Conservation (phyloP, 2,888 invertebrate species). For the Dorcus hopei region DNA sequence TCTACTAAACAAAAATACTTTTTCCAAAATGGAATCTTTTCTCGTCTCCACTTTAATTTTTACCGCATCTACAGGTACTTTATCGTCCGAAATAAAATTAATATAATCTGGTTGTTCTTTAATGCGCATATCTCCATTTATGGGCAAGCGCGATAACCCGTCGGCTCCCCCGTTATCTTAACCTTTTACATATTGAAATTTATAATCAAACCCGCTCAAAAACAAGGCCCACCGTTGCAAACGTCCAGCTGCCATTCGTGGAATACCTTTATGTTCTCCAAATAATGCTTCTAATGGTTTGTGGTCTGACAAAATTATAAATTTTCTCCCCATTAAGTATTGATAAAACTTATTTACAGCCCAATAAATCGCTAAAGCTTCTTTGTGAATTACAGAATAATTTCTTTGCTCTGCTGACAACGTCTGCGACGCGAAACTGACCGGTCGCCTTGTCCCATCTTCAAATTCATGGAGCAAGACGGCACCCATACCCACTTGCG, state of each 20-base stretch:
- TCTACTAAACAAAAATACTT: neutral
- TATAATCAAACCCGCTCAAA: slow-evolving; percentile 20
- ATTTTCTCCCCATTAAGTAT: slow-evolving; percentile 36
- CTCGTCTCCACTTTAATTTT: slow-evolving; percentile 6
- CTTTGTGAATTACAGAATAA: slow-evolving; percentile 34
- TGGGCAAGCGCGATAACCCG: slow-evolving; percentile 13
- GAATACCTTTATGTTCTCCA: slow-evolving; percentile 35
- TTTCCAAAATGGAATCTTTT: slow-evolving; percentile 1
- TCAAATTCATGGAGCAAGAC: slow-evolving; percentile 29
- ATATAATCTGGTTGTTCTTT: slow-evolving; percentile 4
- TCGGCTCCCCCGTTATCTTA: slow-evolving; percentile 14
- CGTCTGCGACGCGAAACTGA: slow-evolving; percentile 29
- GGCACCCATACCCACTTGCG: slow-evolving; percentile 27
- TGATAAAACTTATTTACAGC: slow-evolving; percentile 35
- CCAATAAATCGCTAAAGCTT: slow-evolving; percentile 38
- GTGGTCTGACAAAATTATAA: slow-evolving; percentile 35
- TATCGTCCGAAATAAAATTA: neutral
- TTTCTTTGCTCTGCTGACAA: slow-evolving; percentile 32
- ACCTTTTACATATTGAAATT: slow-evolving; percentile 18
- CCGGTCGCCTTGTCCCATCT: slow-evolving; percentile 25
- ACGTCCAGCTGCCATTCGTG: slow-evolving; percentile 37
- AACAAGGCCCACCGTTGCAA: slow-evolving; percentile 35
- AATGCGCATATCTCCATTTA: neutral
- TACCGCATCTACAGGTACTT: slow-evolving; percentile 15
- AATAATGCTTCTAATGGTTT: slow-evolving; percentile 35